Percentiles rank a stretch among this genome's conserved stretches.
phyloP scores from a whole-genome alignment of 2,113 vertebrate genomes.

The Crotalus tigris region DNA sequence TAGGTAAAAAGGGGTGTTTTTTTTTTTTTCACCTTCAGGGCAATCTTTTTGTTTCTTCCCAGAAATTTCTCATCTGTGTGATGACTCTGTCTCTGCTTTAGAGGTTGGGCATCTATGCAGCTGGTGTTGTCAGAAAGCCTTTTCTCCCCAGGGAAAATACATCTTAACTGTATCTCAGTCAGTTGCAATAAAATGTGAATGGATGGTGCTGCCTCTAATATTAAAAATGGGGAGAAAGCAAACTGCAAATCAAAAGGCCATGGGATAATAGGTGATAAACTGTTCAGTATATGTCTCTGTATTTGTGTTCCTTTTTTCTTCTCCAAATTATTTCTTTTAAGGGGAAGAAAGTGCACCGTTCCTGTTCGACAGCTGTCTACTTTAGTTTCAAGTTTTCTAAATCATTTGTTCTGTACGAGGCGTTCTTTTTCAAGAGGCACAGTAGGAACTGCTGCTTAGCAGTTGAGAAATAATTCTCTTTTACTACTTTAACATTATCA shows the following conservation, averaged over 20 bases:
- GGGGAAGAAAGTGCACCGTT: not conserved
- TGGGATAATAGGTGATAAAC: constrained; percentile 1
- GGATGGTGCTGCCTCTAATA: not conserved
- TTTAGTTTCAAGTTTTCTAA: not conserved
- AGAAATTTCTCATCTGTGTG: constrained; percentile 70
- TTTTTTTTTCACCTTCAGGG: constrained; percentile 46
- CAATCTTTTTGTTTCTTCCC: constrained; percentile 54
- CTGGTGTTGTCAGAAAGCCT: constrained; percentile 49
- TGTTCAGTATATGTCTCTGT: not conserved
- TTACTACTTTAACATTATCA: not conserved
- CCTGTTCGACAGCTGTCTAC: not conserved
- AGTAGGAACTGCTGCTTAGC: not conserved
- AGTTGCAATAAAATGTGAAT: constrained; percentile 4
- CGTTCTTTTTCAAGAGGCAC: not conserved
- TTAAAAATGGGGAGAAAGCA: not conserved
- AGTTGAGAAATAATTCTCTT: not conserved
- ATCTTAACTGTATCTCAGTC: constrained; percentile 32
- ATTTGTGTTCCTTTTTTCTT: not conserved
- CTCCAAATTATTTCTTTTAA: not conserved
- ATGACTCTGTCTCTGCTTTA: constrained; percentile 54
- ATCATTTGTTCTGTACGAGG: not conserved
- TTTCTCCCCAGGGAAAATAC: constrained; percentile 53
- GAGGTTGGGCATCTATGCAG: constrained; percentile 50
- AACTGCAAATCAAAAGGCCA: constrained; percentile 11
- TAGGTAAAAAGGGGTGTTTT: constrained; percentile 21